Evolutionary conservation across 2,797 vertebrate species (phyloP).

Genomic region (Necrosyrtes monachus): DNA sequence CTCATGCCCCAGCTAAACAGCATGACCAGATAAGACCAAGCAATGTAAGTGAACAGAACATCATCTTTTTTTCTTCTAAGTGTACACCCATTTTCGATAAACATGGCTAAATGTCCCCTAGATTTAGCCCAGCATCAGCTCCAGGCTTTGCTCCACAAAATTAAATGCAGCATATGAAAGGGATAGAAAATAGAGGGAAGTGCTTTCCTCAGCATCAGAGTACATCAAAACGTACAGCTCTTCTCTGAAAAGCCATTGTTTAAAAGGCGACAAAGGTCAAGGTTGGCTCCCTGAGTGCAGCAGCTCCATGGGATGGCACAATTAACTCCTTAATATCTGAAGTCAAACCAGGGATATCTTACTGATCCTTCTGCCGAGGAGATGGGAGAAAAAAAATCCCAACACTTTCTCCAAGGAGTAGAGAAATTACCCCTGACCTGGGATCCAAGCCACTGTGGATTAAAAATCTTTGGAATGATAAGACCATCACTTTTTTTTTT

Average conservation of each 20-base stretch:
- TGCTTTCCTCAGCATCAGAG: background rate
- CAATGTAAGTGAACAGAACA: background rate
- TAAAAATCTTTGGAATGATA: background rate
- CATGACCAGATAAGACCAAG: background rate
- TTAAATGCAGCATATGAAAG: background rate
- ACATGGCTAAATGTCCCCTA: background rate
- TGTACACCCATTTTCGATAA: background rate
- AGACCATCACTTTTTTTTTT: background rate
- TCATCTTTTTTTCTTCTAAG: background rate
- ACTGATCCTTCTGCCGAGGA: background rate
- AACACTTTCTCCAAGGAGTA: background rate
- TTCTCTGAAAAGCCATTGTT: background rate
- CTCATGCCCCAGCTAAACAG: background rate
- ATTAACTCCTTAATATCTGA: background rate
- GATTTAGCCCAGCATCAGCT: background rate
- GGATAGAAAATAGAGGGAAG: background rate
- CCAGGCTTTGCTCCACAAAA: background rate
- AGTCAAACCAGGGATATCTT: background rate
- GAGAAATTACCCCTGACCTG: background rate
- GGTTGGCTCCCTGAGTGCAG: background rate
- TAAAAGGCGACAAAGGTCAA: background rate
- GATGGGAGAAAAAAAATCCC: background rate
- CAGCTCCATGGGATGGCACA: background rate
- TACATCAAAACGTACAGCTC: background rate
- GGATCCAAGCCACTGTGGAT: background rate